phyloP scores from a whole-genome alignment of 2,888 invertebrate genomes.

The Siphlonurus alternatus region DNA sequence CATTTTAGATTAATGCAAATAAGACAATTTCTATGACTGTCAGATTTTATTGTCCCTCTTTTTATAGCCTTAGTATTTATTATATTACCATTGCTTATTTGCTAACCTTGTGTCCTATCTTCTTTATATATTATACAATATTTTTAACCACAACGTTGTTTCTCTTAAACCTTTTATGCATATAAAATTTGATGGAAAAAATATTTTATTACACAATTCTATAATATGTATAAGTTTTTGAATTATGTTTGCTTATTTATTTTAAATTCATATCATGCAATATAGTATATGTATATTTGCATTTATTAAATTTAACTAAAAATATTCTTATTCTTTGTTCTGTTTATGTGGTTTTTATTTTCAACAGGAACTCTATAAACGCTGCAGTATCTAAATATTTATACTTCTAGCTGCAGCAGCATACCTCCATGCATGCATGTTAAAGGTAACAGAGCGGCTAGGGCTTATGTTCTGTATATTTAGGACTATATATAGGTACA shows the following conservation, averaged over 20 bases:
- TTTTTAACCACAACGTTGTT: no score
- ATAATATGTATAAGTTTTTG: no score
- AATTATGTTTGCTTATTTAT: no score
- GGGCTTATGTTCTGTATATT: background rate
- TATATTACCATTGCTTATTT: background rate
- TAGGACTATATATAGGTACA: background rate
- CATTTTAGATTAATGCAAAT: background rate
- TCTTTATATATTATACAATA: no score
- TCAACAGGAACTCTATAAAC: background rate
- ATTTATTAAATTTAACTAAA: background rate
- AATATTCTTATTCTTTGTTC: background rate
- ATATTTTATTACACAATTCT: no score
- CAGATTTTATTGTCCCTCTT: background rate
- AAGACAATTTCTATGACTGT: background rate
- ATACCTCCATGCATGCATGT: background rate
- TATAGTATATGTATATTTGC: background rate
- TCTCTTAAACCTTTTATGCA: no score
- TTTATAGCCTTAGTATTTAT: background rate
- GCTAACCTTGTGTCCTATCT: no score
- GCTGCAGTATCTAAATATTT: background rate
- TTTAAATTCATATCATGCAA: no score
- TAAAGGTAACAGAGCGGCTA: no score
- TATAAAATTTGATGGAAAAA: no score
- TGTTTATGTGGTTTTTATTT: background rate
- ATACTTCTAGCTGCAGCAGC: background rate